These are phyloP conservation scores for Anthoscopus minutus DNA, from an alignment of 2,113 vertebrate species.

Conservation along the genomic window DNA sequence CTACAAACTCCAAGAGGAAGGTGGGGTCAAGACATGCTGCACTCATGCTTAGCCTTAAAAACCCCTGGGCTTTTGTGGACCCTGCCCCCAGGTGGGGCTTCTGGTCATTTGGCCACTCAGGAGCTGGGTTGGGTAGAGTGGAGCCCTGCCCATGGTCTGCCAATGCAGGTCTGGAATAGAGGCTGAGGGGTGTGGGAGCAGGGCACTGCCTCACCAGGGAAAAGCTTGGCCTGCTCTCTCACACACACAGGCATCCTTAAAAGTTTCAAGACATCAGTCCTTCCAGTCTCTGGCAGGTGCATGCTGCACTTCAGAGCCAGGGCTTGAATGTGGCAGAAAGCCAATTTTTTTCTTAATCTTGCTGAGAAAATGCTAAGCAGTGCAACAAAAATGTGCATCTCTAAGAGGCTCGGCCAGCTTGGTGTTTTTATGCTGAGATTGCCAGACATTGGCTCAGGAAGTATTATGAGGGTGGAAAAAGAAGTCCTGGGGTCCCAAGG, in stretches of 20 bases:
- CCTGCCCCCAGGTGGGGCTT: neutral
- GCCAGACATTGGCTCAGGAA: neutral
- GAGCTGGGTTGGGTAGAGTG: neutral
- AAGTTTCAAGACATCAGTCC: accelerated
- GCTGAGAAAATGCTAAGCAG: neutral
- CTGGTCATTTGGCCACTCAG: neutral
- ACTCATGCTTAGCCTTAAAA: neutral
- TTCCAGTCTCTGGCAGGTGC: neutral
- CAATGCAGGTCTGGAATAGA: neutral
- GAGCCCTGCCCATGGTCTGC: neutral
- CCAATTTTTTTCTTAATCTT: neutral
- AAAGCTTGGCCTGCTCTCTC: neutral
- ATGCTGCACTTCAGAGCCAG: neutral
- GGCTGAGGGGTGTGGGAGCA: neutral
- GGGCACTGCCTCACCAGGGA: neutral
- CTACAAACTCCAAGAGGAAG: neutral
- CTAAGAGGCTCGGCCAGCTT: accelerated
- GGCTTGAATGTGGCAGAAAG: neutral
- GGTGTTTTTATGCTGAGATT: neutral
- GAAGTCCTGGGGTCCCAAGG: neutral
- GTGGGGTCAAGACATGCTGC: neutral
- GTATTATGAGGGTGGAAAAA: neutral
- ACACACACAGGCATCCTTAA: neutral
- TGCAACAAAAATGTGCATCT: neutral
- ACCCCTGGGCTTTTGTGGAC: neutral